These are phyloP conservation scores for Netelia virgata DNA, from an alignment of 2,888 invertebrate species.

Conservation along the genomic window DNA sequence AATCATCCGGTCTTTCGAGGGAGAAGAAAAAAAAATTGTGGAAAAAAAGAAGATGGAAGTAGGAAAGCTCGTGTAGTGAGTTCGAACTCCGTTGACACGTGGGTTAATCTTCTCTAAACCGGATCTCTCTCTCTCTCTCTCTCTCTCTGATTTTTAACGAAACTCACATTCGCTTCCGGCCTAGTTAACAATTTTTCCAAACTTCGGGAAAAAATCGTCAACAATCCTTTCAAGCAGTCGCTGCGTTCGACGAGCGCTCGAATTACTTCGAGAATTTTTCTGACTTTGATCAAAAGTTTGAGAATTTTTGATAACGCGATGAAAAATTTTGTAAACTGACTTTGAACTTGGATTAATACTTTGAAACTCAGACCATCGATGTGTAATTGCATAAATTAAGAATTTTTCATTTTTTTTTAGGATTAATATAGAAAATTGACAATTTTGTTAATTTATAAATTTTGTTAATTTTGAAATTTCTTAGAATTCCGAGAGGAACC, in stretches of 20 bases:
- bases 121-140: constrained; percentile 44
- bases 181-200: constrained; percentile 16
- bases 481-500: too few relatives aligned
- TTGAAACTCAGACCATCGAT: too few relatives aligned
- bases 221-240: not conserved
- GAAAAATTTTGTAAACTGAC: too few relatives aligned
- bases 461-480: not conserved
- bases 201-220: not conserved
- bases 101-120: constrained; percentile 44
- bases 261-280: not conserved
- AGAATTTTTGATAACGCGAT: not conserved
- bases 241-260: not conserved
- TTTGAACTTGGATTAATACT: too few relatives aligned
- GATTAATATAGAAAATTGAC: not conserved
- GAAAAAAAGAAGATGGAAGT: not conserved
- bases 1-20: constrained; percentile 76
- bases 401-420: not conserved
- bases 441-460: not conserved
- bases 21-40: constrained; percentile 16
- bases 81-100: constrained; percentile 62
- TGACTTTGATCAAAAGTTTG: not conserved
- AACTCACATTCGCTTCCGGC: constrained; percentile 35
- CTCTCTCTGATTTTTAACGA: constrained; percentile 28
- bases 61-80: not conserved
- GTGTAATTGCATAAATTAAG: not conserved